Evolutionary conservation across 2,797 vertebrate species (phyloP).

Genomic region (Loriculus beryllinus): DNA sequence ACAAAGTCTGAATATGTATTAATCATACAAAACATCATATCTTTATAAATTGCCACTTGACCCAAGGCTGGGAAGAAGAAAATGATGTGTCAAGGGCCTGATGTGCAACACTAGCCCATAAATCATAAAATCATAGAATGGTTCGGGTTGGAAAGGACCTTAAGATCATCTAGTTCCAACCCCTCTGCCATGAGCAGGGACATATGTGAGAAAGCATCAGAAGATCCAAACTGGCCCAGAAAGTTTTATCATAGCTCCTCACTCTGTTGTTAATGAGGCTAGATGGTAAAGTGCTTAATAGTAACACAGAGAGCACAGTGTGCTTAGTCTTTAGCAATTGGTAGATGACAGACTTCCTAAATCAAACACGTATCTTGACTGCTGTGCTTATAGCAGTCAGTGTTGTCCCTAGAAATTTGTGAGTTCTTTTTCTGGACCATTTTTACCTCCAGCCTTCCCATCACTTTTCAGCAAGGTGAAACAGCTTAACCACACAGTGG

Average conservation of each 20-base stretch:
- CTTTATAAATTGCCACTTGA: conserved; percentile 18
- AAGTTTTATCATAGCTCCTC: background rate
- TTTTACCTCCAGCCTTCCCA: background rate
- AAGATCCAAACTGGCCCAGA: background rate
- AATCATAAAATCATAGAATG: background rate
- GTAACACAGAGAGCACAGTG: background rate
- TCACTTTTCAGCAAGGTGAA: background rate
- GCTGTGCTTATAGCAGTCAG: background rate
- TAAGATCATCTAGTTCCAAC: background rate
- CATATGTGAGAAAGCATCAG: background rate
- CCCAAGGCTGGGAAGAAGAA: background rate
- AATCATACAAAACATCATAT: background rate
- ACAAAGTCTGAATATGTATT: background rate
- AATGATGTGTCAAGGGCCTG: background rate
- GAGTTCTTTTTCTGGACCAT: background rate
- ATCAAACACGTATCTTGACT: background rate
- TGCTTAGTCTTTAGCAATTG: background rate
- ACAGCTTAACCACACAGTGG: background rate
- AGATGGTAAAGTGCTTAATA: background rate
- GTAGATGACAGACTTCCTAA: background rate
- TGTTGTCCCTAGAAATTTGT: background rate
- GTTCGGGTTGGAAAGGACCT: background rate
- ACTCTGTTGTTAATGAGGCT: background rate
- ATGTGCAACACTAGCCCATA: background rate
- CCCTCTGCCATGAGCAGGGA: background rate